phyloP scores from a whole-genome alignment of 2,113 vertebrate genomes.

The Pipa parva region DNA sequence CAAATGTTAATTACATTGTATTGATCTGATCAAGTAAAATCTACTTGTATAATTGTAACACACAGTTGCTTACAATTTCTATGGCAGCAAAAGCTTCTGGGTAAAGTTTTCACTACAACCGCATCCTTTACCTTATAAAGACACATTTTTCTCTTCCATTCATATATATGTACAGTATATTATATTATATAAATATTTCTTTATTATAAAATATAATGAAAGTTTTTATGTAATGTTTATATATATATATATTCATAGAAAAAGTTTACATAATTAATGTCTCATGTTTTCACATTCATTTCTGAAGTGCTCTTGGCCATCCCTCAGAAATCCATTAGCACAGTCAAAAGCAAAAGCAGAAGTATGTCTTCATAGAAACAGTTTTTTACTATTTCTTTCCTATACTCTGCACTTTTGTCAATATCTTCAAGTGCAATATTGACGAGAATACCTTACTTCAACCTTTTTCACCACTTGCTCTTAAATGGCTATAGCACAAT shows the following conservation, averaged over 20 bases:
- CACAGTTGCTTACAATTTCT: too few species aligned
- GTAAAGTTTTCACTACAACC: too few species aligned
- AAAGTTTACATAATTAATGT: constrained; percentile 6
- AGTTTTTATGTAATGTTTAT: too few species aligned
- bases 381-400: constrained; percentile 9
- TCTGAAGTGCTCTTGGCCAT: constrained; percentile 4
- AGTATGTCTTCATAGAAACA: neutral
- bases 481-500: constrained; percentile 39
- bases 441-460: constrained; percentile 35
- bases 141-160: too few species aligned
- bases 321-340: constrained; percentile 33
- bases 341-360: constrained; percentile 12
- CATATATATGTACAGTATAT: too few species aligned
- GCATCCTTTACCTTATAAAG: too few species aligned
- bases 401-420: constrained; percentile 21
- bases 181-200: too few species aligned
- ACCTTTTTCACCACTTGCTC: constrained; percentile 40
- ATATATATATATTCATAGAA: neutral
- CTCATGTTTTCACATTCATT: neutral
- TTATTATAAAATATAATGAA: too few species aligned
- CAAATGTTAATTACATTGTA: too few species aligned
- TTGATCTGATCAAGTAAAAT: too few species aligned
- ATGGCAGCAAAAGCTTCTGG: too few species aligned
- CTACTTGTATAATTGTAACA: too few species aligned
- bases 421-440: constrained; percentile 40